A percentile compares a stretch with the other conserved stretches of the same genome.
Evolutionary conservation across 37 sponge, comb jelly and placozoan species (phyloP).

Genomic region (Spongilla lacustris): DNA sequence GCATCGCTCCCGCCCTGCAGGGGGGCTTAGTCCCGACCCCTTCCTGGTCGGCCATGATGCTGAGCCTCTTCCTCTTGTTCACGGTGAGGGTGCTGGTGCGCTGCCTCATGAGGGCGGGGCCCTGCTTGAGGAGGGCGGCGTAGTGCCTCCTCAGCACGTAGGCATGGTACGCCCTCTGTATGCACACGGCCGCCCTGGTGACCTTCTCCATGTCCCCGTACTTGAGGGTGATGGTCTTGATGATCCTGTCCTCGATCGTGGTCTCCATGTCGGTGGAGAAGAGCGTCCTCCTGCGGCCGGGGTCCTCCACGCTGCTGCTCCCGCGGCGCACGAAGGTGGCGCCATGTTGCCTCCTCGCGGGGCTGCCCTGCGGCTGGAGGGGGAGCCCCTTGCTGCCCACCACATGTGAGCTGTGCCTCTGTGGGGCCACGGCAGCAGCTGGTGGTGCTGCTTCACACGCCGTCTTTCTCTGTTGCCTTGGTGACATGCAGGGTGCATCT

Average conservation of each 20-base stretch:
- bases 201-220: conserved; percentile 69
- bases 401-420: too few species aligned
- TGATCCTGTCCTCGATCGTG: conserved; percentile 45
- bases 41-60: not conserved
- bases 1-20: not conserved
- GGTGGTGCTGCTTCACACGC: too few species aligned
- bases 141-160: conserved; percentile 19
- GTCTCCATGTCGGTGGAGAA: conserved; percentile 67
- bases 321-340: not conserved
- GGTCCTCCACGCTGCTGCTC: not conserved
- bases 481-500: too few species aligned
- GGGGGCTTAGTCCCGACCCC: too few species aligned
- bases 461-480: too few species aligned
- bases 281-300: not conserved
- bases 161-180: conserved; percentile 59
- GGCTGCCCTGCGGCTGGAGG: not conserved
- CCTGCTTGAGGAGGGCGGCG: not conserved
- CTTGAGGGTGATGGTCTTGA: conserved; percentile 31
- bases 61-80: not conserved
- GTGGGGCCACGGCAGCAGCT: too few species aligned
- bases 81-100: not conserved
- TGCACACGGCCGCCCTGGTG: conserved; percentile 43
- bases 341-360: not conserved
- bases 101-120: not conserved
- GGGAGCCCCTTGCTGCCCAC: too few species aligned